phyloP scores from a whole-genome alignment of 2,113 vertebrate genomes.

The Bambusicola thoracicus region DNA sequence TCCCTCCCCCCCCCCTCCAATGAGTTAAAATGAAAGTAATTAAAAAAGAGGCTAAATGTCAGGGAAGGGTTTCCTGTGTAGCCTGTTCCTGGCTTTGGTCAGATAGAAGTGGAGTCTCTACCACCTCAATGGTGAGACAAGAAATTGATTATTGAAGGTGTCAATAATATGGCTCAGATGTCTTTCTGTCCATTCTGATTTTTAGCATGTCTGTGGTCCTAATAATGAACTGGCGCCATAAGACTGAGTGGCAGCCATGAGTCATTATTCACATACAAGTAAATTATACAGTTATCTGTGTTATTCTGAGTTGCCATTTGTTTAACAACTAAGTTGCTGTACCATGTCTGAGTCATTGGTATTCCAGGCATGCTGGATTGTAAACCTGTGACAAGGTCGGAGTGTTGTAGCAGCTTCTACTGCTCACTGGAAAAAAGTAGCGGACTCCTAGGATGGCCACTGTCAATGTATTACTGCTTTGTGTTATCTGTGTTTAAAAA shows the following conservation, averaged over 20 bases:
- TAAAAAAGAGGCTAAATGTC: not conserved
- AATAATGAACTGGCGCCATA: not conserved
- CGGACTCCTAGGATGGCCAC: not conserved
- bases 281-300: not conserved
- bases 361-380: not conserved
- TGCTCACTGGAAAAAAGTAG: not conserved
- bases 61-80: not conserved
- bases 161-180: not conserved
- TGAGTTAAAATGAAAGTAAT: constrained; percentile 1
- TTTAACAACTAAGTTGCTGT: not conserved
- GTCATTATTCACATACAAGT: not conserved
- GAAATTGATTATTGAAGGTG: not conserved
- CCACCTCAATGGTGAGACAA: not conserved
- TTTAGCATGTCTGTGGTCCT: not conserved
- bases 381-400: not conserved
- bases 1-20: not conserved
- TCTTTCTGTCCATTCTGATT: not conserved
- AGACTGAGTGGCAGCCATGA: not conserved
- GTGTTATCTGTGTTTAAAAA: not conserved
- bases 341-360: rapidly evolving
- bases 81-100: not conserved
- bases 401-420: not conserved
- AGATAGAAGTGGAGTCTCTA: not conserved
- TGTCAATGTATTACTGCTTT: not conserved
- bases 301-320: not conserved